These are phyloP conservation scores for Temnothorax rugatulus DNA, from an alignment of 2,888 invertebrate species.

Conservation along the genomic window DNA sequence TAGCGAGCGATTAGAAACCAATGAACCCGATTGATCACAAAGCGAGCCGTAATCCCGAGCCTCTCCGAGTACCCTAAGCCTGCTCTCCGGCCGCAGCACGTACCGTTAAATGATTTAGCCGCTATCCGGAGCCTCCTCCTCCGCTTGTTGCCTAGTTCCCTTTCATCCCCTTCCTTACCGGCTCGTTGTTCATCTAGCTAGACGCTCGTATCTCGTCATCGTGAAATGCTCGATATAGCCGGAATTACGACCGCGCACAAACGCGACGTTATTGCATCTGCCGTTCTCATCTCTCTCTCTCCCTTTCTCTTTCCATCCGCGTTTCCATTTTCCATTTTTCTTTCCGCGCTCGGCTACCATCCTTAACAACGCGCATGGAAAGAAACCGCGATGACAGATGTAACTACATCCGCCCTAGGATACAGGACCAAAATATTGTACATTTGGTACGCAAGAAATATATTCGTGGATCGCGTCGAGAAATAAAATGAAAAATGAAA, in stretches of 20 bases:
- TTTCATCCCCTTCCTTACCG: conserved; percentile 56
- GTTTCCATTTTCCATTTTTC: conserved; percentile 47
- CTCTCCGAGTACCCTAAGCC: conserved; percentile 59
- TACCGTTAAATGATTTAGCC: conserved; percentile 66
- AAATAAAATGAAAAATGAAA: background rate
- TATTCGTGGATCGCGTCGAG: background rate
- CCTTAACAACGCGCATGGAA: conserved; percentile 17
- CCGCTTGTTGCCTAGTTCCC: conserved; percentile 49
- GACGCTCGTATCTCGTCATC: conserved; percentile 53
- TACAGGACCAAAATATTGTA: conserved; percentile 5
- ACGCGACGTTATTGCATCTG: conserved; percentile 51
- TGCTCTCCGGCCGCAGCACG: conserved; percentile 56
- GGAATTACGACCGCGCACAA: conserved; percentile 49
- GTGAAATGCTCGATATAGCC: conserved; percentile 48
- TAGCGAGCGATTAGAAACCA: conserved; percentile 75
- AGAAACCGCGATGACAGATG: conserved; percentile 24
- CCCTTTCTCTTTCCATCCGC: background rate
- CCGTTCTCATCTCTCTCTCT: background rate
- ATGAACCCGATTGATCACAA: conserved; percentile 76
- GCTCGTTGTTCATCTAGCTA: conserved; percentile 53
- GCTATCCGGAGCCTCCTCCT: conserved; percentile 40
- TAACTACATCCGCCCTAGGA: background rate
- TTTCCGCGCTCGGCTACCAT: background rate
- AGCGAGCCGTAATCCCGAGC: conserved; percentile 64
- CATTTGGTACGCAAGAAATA: background rate